phyloP scores from a whole-genome alignment of 1,140 invertebrate genomes.

The Proctacanthus coquilletti region DNA sequence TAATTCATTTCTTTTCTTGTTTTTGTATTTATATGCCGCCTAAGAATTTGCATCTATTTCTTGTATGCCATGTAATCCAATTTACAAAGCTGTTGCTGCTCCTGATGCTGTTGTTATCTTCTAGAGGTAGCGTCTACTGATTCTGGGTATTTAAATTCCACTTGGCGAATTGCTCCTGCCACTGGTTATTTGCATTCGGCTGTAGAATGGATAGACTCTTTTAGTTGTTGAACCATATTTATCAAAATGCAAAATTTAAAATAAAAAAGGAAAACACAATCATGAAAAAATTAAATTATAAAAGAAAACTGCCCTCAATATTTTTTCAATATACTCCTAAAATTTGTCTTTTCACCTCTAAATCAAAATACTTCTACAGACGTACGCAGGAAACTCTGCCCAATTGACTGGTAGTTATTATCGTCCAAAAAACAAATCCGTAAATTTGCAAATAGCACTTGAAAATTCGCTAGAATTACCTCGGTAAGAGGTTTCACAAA shows the following conservation, averaged over 20 bases:
- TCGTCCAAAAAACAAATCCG: no score
- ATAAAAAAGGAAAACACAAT: conserved; percentile 1
- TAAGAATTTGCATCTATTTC: no score
- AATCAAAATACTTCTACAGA: not conserved
- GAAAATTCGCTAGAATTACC: no score
- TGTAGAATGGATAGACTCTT: conserved; percentile 4
- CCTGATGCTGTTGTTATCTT: no score
- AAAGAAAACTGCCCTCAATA: not conserved
- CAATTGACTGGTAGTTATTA: no score
- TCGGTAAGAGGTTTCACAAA: not conserved
- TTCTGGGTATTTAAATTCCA: conserved; percentile 30
- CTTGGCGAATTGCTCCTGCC: conserved; percentile 31
- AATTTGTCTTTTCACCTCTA: not conserved
- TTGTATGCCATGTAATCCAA: no score
- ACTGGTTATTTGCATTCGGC: conserved; percentile 29
- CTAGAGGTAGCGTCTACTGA: conserved; percentile 22
- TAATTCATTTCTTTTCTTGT: no score
- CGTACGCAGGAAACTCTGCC: no score
- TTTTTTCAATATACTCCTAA: not conserved
- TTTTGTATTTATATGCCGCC: no score
- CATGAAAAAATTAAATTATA: not conserved
- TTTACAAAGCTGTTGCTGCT: no score
- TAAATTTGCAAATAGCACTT: no score
- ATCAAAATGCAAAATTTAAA: not conserved
- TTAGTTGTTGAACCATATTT: not conserved